Evolutionary conservation across 2,113 vertebrate genomes (phyloP).

Genomic region (Poeciliopsis prolifica): DNA sequence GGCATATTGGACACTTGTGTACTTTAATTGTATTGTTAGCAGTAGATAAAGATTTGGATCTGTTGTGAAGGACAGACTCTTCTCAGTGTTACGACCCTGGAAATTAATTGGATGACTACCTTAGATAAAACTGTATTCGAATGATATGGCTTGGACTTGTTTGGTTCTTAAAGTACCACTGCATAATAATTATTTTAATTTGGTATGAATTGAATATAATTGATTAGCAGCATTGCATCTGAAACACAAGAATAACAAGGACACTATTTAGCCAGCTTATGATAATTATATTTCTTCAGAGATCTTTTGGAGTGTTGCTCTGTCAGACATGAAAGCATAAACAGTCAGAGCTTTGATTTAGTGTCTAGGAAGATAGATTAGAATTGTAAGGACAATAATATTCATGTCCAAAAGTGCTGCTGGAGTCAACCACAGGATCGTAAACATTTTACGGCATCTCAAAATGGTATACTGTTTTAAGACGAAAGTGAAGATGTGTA

Average conservation of each 20-base stretch:
- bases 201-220: too few species aligned
- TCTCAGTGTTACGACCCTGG: neutral
- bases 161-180: too few species aligned
- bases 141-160: too few species aligned
- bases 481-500: conserved; percentile 44
- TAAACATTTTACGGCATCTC: conserved; percentile 72
- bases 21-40: neutral
- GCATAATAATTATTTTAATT: too few species aligned
- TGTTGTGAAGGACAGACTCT: too few species aligned
- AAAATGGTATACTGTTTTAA: conserved; percentile 65
- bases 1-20: neutral
- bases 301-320: conserved; percentile 66
- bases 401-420: conserved; percentile 29
- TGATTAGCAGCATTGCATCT: conserved; percentile 46
- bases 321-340: conserved; percentile 28
- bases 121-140: too few species aligned
- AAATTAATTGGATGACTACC: neutral
- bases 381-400: conserved; percentile 58
- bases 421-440: conserved; percentile 50
- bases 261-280: conserved; percentile 59
- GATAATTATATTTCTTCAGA: conserved; percentile 37
- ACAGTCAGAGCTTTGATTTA: conserved; percentile 53
- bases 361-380: conserved; percentile 67
- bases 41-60: neutral
- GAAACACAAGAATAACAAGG: conserved; percentile 50